Conservation (phyloP, 2,113 vertebrate genomes). For the Aramus guarauna region DNA sequence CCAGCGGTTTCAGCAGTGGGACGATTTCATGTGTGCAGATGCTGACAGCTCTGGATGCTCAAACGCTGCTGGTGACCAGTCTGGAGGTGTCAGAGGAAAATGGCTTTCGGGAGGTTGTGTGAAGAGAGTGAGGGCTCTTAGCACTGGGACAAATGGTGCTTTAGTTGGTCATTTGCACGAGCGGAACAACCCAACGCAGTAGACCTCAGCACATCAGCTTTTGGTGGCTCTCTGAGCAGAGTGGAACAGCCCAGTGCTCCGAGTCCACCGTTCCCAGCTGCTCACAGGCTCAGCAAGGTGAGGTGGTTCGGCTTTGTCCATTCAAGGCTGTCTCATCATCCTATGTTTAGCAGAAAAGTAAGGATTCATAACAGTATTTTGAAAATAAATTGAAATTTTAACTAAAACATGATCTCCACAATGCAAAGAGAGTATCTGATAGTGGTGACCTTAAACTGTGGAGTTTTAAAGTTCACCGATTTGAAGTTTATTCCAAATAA, state of each 20-base stretch:
- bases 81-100: not conserved
- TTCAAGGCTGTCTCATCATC: not conserved
- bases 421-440: not conserved
- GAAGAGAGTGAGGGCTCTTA: not conserved
- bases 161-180: not conserved
- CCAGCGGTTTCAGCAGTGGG: fast-evolving
- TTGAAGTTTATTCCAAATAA: not conserved
- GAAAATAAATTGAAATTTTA: not conserved
- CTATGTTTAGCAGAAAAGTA: not conserved
- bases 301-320: fast-evolving
- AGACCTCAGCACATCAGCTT: not conserved
- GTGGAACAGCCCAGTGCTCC: not conserved
- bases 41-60: fast-evolving
- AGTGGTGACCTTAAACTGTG: not conserved
- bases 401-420: not conserved
- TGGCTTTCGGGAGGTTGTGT: fast-evolving
- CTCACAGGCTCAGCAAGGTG: fast-evolving
- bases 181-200: not conserved
- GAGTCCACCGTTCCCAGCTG: not conserved
- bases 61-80: not conserved
- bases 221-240: not conserved
- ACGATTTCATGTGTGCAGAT: fast-evolving
- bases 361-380: not conserved
- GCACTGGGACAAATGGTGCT: fast-evolving
- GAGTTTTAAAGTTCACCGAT: not conserved